Conservation (phyloP, 2,888 invertebrate genomes). For the Yponomeuta sedellus region DNA sequence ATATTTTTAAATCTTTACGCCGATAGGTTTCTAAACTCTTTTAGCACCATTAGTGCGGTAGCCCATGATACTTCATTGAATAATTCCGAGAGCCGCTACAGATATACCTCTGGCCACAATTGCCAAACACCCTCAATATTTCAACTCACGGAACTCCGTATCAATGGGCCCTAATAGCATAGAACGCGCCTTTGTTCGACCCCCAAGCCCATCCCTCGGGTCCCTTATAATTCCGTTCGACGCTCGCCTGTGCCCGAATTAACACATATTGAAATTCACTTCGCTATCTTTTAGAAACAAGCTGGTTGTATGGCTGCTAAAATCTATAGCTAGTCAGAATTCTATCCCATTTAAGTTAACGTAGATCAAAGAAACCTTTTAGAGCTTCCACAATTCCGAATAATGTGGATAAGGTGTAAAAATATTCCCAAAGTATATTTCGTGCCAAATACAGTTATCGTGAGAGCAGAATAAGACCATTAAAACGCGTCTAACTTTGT, state of each 20-base stretch:
- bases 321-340: too few species aligned
- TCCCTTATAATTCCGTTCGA: conserved; percentile 15
- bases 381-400: too few species aligned
- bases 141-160: conserved; percentile 46
- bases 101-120: neutral
- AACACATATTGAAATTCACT: conserved; percentile 9
- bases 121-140: conserved; percentile 40
- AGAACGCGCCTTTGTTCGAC: conserved; percentile 45
- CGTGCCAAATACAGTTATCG: neutral
- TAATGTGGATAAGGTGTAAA: too few species aligned
- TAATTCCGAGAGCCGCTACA: neutral
- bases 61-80: neutral
- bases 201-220: conserved; percentile 16
- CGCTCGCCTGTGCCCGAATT: neutral
- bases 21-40: too few species aligned
- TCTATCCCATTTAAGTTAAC: too few species aligned
- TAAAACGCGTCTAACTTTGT: conserved; percentile 30
- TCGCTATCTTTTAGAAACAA: neutral
- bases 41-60: neutral
- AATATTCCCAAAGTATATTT: neutral
- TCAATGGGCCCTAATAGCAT: conserved; percentile 61
- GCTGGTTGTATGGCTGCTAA: neutral
- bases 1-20: too few species aligned
- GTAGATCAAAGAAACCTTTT: too few species aligned
- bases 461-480: conserved; percentile 29